Evolutionary conservation across 1,140 invertebrate species (phyloP).

Genomic region (Bombus cullumanus): DNA sequence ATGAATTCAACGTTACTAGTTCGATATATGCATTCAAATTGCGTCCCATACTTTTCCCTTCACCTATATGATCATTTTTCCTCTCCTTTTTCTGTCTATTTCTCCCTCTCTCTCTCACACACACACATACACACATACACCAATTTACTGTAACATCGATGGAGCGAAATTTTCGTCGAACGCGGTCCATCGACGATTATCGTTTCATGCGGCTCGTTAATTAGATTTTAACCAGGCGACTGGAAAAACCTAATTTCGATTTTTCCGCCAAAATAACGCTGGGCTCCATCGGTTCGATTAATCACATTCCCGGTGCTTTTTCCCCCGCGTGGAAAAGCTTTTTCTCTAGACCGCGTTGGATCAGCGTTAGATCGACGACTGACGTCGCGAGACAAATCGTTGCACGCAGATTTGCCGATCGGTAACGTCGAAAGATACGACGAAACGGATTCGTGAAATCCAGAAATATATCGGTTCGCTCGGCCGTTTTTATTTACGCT

Average conservation of each 20-base stretch:
- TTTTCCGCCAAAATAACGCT: slow-evolving; percentile 35
- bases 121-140: too few relatives aligned
- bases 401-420: slow-evolving; percentile 16
- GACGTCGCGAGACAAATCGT: slow-evolving; percentile 45
- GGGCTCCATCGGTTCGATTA: background rate
- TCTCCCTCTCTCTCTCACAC: too few relatives aligned
- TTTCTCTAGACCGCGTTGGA: background rate
- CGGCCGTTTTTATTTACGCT: background rate
- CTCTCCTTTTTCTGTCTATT: background rate
- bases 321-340: background rate
- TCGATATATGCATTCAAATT: background rate
- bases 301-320: background rate
- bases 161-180: background rate
- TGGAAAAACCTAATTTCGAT: slow-evolving; percentile 38
- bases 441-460: slow-evolving; percentile 21
- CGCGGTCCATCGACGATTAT: slow-evolving; percentile 23
- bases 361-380: slow-evolving; percentile 1
- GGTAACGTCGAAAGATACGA: slow-evolving; percentile 19
- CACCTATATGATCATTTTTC: background rate
- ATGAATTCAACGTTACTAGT: background rate
- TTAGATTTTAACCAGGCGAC: slow-evolving; percentile 34
- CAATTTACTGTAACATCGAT: background rate
- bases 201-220: slow-evolving; percentile 12
- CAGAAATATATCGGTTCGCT: slow-evolving; percentile 7
- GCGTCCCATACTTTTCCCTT: background rate